Base-by-base conservation (phyloP, 2,797 vertebrate genomes). In the Pitangus sulphuratus region DNA sequence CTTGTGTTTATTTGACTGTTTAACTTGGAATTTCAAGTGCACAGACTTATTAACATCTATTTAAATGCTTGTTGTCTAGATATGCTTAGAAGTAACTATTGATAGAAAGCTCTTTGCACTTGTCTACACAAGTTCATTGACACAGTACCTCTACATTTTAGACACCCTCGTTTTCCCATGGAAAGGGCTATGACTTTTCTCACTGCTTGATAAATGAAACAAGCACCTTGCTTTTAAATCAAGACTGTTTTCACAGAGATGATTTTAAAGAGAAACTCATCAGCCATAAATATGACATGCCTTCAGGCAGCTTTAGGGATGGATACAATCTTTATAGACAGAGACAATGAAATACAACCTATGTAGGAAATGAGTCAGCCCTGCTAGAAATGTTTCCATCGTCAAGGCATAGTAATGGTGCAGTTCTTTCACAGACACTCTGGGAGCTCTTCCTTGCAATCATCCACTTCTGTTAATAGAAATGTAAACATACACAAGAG, bases 311-410 rank as follows among this genome's bases (percentile, higher is more conserved):
- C 30, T 86, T 84, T 58, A 72, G 81, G 75, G 37, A 77, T 7
- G 12, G 56, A 58, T 54, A 85, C 12, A n/a, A 74, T 58, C 48
- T 40, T 89, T 70, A 72, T 2, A 81, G 65, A 77, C 18, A 78
- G 20, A 71, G 35, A 62, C 9, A 31, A 6, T 84, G 56, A 89
- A 91, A 77, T 64, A 80, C 57, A 53, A 37, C 16, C 60, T 17
- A 26, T 71, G 26, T 40, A 72, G 58, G 37, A 75, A 87, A 78
- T 87, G 61, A 87, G 12, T 71, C 64, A 94, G 53, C 86, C 61
- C 68, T 87, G 70, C 44, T 83, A 83, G 65, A 77, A 75, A 15
- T 30, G 40, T 70, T 78, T 77, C 18, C 25, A 33, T 76, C 5
- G 10, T 35, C 40, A n/a, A 85, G 64, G 60, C 31, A 86, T 5